Base-by-base conservation (phyloP, 2,797 vertebrate species). In the Silurus aristotelis region DNA sequence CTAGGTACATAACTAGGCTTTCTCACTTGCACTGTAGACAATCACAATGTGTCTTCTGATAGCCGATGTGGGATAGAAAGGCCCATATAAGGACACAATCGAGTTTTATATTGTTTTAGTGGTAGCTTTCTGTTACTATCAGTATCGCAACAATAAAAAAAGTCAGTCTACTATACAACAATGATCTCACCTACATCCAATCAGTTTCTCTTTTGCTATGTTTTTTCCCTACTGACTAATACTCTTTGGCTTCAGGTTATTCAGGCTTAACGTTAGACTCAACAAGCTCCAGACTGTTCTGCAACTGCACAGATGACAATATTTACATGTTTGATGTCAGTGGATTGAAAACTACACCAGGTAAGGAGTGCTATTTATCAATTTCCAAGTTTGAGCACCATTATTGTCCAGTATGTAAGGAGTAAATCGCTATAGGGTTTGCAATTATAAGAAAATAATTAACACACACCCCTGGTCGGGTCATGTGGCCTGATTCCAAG, bases 271-370 rank as follows among this genome's bases (percentile, higher is more conserved):
- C 95, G 84, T 92, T 99, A 91, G 97, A 99, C 92, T 97, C 97
- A 13, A 94, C 93, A 0, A 94, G 96, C 87, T 95, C 96, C 87
- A 96, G 94, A 82, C 89, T 99, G 22, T 96, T 98, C 90, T 97
- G 96, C 82, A 98, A 97, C 91, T 99, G 98, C 91, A 99, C 97
- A 0, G 98, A 99, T 89, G 97, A 99, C 88, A 97, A 86, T 79
- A 96, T 99, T 91, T 99, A 99, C 91, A 97, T 97, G 97, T 99
- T 98, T 89, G 96, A 95, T 79, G 91, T 97, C 92, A 95, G 94
- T 8, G 96, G 97, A 77, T 89, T 96, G 83, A 98, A 95, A 91
- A 95, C 94, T 0, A 86, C 93, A 87, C 98, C 98, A 93, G 96
- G 98, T 98, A 92, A 94, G 89, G 9, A 12, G 46, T 0, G 3